Base-by-base conservation (phyloP, 2,888 invertebrate genomes). In the Plebejus melissa region DNA sequence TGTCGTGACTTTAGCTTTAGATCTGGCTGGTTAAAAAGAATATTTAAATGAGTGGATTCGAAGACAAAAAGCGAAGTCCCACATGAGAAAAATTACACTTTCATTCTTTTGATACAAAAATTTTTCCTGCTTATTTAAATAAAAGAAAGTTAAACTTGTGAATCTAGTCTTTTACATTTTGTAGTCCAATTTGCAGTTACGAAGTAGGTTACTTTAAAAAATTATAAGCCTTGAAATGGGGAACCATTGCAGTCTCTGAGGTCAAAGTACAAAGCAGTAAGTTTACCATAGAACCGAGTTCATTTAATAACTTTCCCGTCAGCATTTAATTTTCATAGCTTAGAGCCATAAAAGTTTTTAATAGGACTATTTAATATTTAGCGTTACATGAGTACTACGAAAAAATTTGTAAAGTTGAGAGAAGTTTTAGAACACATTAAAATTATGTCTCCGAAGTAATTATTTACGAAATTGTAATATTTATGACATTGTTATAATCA, bases 181-280 rank as follows among this genome's bases (percentile, higher is more conserved):
- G 71, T 41, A 71, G 41, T 71, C 46, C 22, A 71, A 71, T 41
- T 71, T 71, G 71, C 28, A 46, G 71, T 71, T n/a, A 46, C 16
- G 3, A 72, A 72, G 72, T 72, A 72, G 72, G 72, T 72, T 72
- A 72, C 72, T 72, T 72, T 50, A 72, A 71, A 70, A 71, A 72
- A 72, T 72, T 50, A 72, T 72, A 32, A 72, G 50, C 72, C 72
- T 72, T 72, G 72, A 50, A 72, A 78, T 77, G 77, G 76, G 79
- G 77, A 76, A 74, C 75, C 76, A 76, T 74, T 77, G 76, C 75
- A 69, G 69, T 76, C 77, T 69, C 77, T 72, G 50, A 76, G 74
- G 74, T 76, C 72, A 76, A 76, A 78, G 77, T 76, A 75, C 69
- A 72, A 74, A 76, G 60, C 50, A 76, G 74, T 74, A 75, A 77